phyloP scores from a whole-genome alignment of 2,888 invertebrate genomes.

The Physocephala rufipes region DNA sequence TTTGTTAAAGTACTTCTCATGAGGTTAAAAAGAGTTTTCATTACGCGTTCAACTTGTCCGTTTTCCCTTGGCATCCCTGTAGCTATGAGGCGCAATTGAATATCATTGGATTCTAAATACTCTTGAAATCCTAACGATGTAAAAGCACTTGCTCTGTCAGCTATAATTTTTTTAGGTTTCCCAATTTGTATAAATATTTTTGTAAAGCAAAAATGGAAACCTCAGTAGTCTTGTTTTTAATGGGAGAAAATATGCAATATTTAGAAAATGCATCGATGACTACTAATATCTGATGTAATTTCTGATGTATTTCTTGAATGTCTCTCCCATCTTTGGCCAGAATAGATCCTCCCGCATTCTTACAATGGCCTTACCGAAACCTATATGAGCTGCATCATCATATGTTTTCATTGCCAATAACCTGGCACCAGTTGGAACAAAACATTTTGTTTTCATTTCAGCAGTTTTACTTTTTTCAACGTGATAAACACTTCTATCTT shows the following conservation, averaged over 20 bases:
- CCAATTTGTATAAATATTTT: background rate
- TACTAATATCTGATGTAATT: background rate
- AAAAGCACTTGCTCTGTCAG: background rate
- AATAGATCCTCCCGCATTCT: background rate
- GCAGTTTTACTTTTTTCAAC: background rate
- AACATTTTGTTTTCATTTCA: conserved; percentile 1
- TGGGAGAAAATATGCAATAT: background rate
- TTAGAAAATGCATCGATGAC: background rate
- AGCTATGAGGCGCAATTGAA: no score
- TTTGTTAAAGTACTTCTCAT: background rate
- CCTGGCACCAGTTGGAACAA: background rate
- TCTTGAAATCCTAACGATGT: no score
- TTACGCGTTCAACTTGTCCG: background rate
- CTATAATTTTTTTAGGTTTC: background rate
- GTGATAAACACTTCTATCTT: background rate
- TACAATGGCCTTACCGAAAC: conserved; percentile 9
- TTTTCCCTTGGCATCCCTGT: no score
- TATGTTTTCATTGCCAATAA: background rate
- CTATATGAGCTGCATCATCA: conserved; percentile 7
- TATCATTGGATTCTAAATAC: no score
- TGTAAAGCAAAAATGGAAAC: no score
- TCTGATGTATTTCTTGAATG: background rate
- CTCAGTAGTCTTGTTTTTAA: no score
- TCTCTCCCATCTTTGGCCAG: background rate
- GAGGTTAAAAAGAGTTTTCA: background rate